Percentiles rank a stretch among this genome's conserved stretches.
These are phyloP conservation scores for Sclerurus mexicanus DNA, from an alignment of 2,113 vertebrate genomes.

Conservation along the genomic window DNA sequence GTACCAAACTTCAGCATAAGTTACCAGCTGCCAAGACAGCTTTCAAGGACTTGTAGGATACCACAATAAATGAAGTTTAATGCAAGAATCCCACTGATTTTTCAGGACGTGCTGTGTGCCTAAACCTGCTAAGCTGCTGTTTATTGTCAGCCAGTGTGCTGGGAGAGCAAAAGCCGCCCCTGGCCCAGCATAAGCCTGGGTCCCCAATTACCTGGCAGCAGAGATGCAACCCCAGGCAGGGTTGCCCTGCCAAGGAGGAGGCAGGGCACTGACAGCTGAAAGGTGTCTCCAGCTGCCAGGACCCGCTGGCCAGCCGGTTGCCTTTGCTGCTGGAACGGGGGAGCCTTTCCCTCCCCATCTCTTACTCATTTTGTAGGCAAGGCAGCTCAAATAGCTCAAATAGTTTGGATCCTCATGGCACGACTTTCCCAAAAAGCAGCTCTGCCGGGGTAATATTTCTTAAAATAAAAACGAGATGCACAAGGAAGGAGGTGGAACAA, in stretches of 20 bases:
- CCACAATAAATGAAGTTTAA: neutral
- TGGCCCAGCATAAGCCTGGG: neutral
- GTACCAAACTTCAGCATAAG: neutral
- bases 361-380: conserved; percentile 46
- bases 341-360: neutral
- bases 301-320: fast-evolving
- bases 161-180: neutral
- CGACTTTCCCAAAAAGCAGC: conserved; percentile 2
- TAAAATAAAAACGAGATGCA: conserved; percentile 52
- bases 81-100: neutral
- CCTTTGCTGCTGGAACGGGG: neutral
- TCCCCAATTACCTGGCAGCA: neutral
- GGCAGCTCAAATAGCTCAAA: conserved; percentile 49
- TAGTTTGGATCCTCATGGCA: conserved; percentile 37
- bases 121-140: neutral
- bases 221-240: neutral
- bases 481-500: conserved; percentile 41
- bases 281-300: neutral
- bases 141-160: neutral
- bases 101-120: neutral
- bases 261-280: conserved; percentile 3
- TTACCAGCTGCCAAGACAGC: neutral
- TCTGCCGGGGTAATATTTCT: conserved; percentile 43
- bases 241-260: conserved; percentile 4
- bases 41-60: conserved; percentile 11